A percentile compares a stretch with the other conserved stretches of the same genome.
Evolutionary conservation across 2,888 invertebrate species (phyloP).

Genomic region (Hypomecis punctinalis): DNA sequence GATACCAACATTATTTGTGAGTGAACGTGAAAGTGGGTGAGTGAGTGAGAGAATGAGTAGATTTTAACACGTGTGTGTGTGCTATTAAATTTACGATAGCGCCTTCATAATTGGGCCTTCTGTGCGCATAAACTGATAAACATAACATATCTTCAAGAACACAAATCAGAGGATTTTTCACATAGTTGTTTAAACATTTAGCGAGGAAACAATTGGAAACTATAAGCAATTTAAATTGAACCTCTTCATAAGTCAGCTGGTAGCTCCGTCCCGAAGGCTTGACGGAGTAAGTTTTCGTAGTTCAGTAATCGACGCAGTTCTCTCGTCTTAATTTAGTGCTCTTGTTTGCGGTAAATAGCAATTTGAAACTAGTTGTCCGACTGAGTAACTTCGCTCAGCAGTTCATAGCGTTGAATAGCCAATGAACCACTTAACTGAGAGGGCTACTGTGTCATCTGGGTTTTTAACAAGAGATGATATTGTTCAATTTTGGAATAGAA

Average conservation of each 20-base stretch:
- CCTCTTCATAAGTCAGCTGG: not conserved
- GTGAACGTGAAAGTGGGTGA: no score
- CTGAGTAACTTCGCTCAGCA: constrained; percentile 60
- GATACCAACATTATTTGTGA: no score
- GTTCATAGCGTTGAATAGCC: constrained; percentile 56
- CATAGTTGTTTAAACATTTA: no score
- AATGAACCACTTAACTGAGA: constrained; percentile 51
- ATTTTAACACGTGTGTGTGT: no score
- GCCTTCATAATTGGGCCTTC: no score
- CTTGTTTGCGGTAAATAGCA: constrained; percentile 79
- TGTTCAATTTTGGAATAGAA: no score
- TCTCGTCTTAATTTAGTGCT: constrained; percentile 76
- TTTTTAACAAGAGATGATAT: not conserved
- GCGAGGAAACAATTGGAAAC: no score
- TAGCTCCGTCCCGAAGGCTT: constrained; percentile 31
- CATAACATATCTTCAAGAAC: no score
- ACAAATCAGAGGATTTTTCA: no score
- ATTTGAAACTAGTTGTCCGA: constrained; percentile 74
- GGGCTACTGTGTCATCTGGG: not conserved
- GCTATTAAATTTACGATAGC: no score
- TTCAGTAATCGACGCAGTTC: constrained; percentile 59
- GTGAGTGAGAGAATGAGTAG: no score
- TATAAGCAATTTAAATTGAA: not conserved
- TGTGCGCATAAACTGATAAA: no score
- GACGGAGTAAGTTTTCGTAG: constrained; percentile 43